Evolutionary conservation across 1,140 invertebrate genomes (phyloP), one percentile per base, ranked within the genome.

Genomic region (Pristionchus pacificus): DNA sequence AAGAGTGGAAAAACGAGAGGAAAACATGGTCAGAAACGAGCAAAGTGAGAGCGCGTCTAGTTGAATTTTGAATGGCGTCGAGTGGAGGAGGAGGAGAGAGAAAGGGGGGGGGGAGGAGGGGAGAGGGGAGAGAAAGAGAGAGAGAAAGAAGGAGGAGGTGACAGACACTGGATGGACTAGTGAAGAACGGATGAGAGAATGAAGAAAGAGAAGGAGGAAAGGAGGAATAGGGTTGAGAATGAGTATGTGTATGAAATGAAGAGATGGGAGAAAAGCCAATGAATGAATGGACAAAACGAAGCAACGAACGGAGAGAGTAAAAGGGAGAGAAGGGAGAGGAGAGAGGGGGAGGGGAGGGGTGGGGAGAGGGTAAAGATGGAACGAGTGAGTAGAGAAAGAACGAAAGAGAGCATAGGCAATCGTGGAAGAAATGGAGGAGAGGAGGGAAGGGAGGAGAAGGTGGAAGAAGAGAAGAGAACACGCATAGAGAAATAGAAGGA

Each of bases 191-290:
- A 38, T 30, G 59, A 57, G 65, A 66, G n/a, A n/a, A n/a, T n/a
- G n/a, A n/a, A 58, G 65, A 66, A 66, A 29, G 28, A 27, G 65
- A 66, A 29, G 65, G 59, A 28, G 65, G 59, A 58, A 57, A 66
- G 27, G 63, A 65, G 57, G 63, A 49, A 49, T 65, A 28, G 38
- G 32, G 31, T 65, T 65, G 13, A 28, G 25, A 49, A 30, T 25
- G 25, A 19, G 31, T 55, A 13, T 55, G n/a, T 14, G n/a, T 13
- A 55, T 55, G 49, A 55, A 55, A 55, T 57, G n/a, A 57, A 14
- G 49, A 57, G n/a, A 13, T 57, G 49, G 49, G 49, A 57, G 49
- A n/a, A 14, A 13, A 57, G n/a, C 49, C 49, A 57, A 14, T n/a
- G 13, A n/a, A n/a, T n/a, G n/a, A n/a, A n/a, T n/a, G n/a, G n/a